A percentile compares a stretch with the other conserved stretches of the same genome.
Evolutionary conservation across 2,113 vertebrate species (phyloP).

Genomic region (Gobius niger): DNA sequence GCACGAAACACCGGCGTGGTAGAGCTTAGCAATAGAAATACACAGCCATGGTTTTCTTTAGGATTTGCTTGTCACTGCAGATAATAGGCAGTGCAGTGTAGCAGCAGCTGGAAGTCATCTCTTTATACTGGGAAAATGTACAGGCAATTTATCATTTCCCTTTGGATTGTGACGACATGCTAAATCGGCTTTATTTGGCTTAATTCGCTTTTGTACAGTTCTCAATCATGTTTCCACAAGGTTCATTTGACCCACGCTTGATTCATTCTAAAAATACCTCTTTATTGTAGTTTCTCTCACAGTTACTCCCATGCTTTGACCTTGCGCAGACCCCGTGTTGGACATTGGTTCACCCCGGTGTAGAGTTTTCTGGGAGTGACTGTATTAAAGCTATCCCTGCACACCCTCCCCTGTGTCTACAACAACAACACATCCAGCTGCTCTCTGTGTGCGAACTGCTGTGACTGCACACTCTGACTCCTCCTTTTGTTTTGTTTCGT

Average conservation of each 20-base stretch:
- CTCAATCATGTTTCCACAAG: not conserved
- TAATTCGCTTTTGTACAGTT: not conserved
- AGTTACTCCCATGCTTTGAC: conserved; percentile 16
- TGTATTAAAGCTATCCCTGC: conserved; percentile 34
- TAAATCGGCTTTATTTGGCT: not conserved
- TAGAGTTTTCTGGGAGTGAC: conserved; percentile 33
- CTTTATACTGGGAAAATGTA: conserved; percentile 2
- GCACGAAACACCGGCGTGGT: not conserved
- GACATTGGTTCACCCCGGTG: conserved; percentile 38
- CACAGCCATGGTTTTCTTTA: not conserved
- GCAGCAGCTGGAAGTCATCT: not conserved
- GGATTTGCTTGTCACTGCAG: not conserved
- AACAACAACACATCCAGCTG: conserved; percentile 55
- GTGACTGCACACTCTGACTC: conserved; percentile 25
- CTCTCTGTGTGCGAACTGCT: conserved; percentile 33
- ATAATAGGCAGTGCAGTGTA: not conserved
- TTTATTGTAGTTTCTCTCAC: conserved; percentile 21
- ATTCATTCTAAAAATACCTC: not conserved
- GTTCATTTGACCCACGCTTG: too few species aligned
- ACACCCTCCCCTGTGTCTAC: conserved; percentile 44
- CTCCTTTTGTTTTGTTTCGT: conserved; percentile 12
- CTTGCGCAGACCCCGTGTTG: conserved; percentile 17
- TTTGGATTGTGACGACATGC: not conserved
- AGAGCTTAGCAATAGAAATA: conserved; percentile 8
- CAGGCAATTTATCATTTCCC: not conserved